phyloP scores from a whole-genome alignment of 2,888 invertebrate genomes.

The Hyppa rectilinea region DNA sequence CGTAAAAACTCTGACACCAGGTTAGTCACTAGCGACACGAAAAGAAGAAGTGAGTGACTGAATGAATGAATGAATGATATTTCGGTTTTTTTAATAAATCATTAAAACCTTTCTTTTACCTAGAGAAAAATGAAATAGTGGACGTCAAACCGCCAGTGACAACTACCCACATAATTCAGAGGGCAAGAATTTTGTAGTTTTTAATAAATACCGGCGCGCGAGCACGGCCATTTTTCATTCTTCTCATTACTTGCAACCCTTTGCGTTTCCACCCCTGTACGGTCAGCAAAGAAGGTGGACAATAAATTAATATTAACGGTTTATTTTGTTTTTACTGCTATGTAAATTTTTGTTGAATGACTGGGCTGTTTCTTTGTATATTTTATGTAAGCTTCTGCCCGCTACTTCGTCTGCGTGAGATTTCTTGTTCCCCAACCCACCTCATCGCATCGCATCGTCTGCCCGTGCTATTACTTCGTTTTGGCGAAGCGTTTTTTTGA shows the following conservation, averaged over 20 bases:
- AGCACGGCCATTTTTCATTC: constrained; percentile 86
- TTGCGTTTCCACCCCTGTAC: constrained; percentile 83
- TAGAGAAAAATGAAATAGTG: constrained; percentile 17
- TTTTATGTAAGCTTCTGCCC: too few relatives aligned
- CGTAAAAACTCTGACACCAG: too few relatives aligned
- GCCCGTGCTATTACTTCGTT: too few relatives aligned
- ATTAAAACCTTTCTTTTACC: neutral
- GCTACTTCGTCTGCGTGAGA: too few relatives aligned
- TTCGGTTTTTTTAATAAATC: too few relatives aligned
- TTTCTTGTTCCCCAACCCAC: too few relatives aligned
- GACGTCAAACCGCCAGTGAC: constrained; percentile 17
- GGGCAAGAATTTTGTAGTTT: constrained; percentile 76
- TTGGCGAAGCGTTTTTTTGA: too few relatives aligned
- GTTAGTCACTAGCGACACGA: too few relatives aligned
- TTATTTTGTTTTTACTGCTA: constrained; percentile 47
- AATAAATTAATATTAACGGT: constrained; percentile 75
- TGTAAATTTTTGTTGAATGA: constrained; percentile 26
- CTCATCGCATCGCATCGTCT: too few relatives aligned
- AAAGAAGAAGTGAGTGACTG: too few relatives aligned
- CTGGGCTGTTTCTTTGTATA: constrained; percentile 9
- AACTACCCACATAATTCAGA: constrained; percentile 54
- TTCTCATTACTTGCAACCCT: constrained; percentile 82
- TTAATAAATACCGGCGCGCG: constrained; percentile 82
- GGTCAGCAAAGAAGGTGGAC: constrained; percentile 68
- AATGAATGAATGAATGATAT: too few relatives aligned